phyloP scores from a whole-genome alignment of 2,888 invertebrate species.

The Lasioglossum pauxillum region DNA sequence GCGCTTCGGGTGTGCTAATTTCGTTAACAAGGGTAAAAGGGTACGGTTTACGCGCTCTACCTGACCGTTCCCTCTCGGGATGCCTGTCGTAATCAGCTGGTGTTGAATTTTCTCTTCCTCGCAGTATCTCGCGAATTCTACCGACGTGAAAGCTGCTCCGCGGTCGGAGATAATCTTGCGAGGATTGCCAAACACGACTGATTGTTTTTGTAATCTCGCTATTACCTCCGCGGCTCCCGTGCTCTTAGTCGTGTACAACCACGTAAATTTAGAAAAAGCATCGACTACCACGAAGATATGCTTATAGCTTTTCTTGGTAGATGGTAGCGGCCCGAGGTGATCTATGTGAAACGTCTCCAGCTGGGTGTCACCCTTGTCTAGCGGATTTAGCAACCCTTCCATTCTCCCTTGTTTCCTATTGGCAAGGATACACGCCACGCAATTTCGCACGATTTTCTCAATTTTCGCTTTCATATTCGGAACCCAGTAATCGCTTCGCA shows the following conservation, averaged over 20 bases:
- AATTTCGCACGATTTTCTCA: neutral
- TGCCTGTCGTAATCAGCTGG: neutral
- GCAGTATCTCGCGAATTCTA: constrained; percentile 18
- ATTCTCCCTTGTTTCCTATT: neutral
- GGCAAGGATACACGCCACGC: neutral
- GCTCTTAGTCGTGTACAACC: neutral
- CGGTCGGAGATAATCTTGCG: constrained; percentile 14
- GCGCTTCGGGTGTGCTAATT: neutral
- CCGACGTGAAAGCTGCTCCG: constrained; percentile 5
- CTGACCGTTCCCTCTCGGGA: neutral
- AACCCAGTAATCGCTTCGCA: neutral
- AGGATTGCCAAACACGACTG: constrained; percentile 13
- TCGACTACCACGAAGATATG: neutral
- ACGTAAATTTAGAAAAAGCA: neutral
- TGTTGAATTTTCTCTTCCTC: constrained; percentile 23
- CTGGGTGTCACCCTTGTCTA: neutral
- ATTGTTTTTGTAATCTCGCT: neutral
- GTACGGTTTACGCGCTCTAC: constrained; percentile 21
- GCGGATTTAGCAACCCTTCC: neutral
- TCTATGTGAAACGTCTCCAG: neutral
- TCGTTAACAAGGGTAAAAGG: constrained; percentile 16
- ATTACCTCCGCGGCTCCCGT: constrained; percentile 2
- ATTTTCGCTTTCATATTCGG: neutral
- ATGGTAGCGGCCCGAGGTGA: neutral
- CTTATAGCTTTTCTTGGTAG: neutral